Evolutionary conservation across 2,113 vertebrate genomes (phyloP).

Genomic region (Tricholaema leucomelas): DNA sequence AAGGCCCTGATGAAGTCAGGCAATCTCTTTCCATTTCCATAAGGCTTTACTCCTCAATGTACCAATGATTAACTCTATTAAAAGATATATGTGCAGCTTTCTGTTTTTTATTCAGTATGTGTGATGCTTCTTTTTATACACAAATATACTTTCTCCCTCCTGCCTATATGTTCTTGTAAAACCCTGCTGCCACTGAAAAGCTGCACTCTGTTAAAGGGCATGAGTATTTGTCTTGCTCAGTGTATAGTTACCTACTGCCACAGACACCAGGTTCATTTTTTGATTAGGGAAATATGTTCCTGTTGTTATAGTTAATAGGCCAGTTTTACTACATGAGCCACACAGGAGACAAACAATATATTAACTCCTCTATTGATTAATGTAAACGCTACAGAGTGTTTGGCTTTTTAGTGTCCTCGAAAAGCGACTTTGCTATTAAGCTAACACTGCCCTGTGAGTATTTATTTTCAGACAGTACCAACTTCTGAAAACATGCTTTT

Average conservation of each 20-base stretch:
- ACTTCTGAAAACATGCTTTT: slow-evolving; percentile 6
- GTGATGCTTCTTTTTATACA: neutral
- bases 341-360: neutral
- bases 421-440: slow-evolving; percentile 17
- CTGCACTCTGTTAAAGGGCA: neutral
- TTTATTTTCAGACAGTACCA: slow-evolving; percentile 27
- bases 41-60: neutral
- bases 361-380: slow-evolving; percentile 1
- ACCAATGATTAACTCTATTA: neutral
- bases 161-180: neutral
- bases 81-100: neutral
- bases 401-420: neutral
- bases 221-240: neutral
- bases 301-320: neutral
- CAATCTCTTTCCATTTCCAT: neutral
- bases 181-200: neutral
- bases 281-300: neutral
- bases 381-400: neutral
- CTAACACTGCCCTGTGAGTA: neutral
- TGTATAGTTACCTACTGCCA: neutral
- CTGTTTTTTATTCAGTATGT: neutral
- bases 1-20: neutral
- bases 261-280: neutral
- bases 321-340: neutral
- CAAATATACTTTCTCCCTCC: neutral